Base-by-base conservation (phyloP, 2,797 vertebrate genomes). In the Babyrousa celebensis region DNA sequence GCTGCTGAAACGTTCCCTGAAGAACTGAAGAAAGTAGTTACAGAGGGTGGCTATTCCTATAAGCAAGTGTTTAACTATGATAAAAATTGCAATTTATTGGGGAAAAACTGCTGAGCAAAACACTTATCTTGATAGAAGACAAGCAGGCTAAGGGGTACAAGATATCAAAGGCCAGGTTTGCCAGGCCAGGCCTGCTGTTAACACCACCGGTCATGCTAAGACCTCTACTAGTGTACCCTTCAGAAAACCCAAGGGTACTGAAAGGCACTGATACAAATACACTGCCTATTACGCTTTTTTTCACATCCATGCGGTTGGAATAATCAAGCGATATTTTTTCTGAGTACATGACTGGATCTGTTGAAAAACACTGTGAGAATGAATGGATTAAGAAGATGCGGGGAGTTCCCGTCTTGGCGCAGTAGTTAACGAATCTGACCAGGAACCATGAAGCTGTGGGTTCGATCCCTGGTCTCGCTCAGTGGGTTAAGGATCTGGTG, bases 91-190 rank as follows among this genome's bases (percentile, higher is more conserved):
- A 95, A 67, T 36, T 91, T 95, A 74, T 15, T 60, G 12, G 58
- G 18, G 86, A 91, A 95, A 85, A 86, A 36, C 1, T 91, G 65
- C 67, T n/a, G 36, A 91, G 48, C 74, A 87, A 60, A 60, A 52
- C 58, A 67, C 86, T 71, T 79, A 95, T 48, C 86, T 80, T 4
- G 20, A 74, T 21, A 91, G 75, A 74, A 74, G 48, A 67, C 86
- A 72, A 86, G 29, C 36, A 86, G 18, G 67, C 80, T 72, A 63
- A 86, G 83, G 32, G 58, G 79, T 72, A 43, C n/a, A 27, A 79
- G 70, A n/a, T 82, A 21, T 21, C 32, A 9, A 65, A 74, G 54
- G 63, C 17, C 25, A 63, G 27, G 58, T 58, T 79, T 25, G 67
- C 27, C 58, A 4, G 36, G 36, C 36, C 36, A 43, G 15, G 71